Conservation (phyloP, 2,888 invertebrate species). For the Pachliopta kotzebuea region DNA sequence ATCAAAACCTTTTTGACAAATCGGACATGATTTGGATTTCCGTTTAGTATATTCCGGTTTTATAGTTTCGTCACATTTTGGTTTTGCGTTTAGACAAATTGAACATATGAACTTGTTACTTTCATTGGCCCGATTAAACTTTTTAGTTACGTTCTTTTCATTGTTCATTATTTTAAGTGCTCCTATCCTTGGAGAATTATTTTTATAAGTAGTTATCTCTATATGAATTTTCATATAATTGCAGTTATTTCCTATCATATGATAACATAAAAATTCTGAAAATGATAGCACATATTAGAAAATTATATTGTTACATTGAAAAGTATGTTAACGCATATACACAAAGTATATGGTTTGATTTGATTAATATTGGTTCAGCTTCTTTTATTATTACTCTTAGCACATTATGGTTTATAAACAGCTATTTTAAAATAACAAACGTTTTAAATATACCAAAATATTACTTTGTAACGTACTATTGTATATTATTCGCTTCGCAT, state of each 20-base stretch:
- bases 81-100: conserved; percentile 51
- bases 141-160: conserved; percentile 32
- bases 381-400: too few relatives aligned
- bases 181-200: conserved; percentile 17
- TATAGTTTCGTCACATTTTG: conserved; percentile 30
- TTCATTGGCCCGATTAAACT: conserved; percentile 29
- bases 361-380: too few relatives aligned
- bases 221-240: conserved; percentile 48
- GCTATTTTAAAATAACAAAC: too few relatives aligned
- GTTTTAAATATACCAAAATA: too few relatives aligned
- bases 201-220: conserved; percentile 54
- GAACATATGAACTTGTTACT: conserved; percentile 53
- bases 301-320: background rate
- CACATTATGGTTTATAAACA: too few relatives aligned
- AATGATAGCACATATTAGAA: conserved; percentile 3
- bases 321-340: background rate
- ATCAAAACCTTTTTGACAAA: conserved; percentile 42
- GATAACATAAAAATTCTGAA: conserved; percentile 32
- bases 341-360: too few relatives aligned
- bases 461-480: too few relatives aligned
- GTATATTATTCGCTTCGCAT: too few relatives aligned
- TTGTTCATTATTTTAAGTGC: conserved; percentile 33
- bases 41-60: conserved; percentile 35
- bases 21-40: conserved; percentile 43
- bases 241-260: conserved; percentile 51